Percentiles rank a stretch among this genome's conserved stretches.
phyloP scores from a whole-genome alignment of 2,113 vertebrate genomes.

The rabbit (Oryctolagus cuniculus) region mOryCun1.1 NC_091436.1:152287001-152287500 shows the following conservation, averaged over 20 bases:
- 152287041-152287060: background rate
- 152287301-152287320: background rate
- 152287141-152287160: too few species aligned
- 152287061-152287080: background rate
- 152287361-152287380: background rate
- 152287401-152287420: background rate
- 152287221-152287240: background rate
- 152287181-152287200: background rate
- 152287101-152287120: background rate
- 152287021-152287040: background rate
- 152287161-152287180: background rate
- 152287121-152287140: accelerated
- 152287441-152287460: background rate
- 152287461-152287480: background rate
- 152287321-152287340: background rate
- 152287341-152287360: background rate
- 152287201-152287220: background rate
- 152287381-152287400: background rate
- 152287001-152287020: background rate
- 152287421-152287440: background rate
- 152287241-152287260: background rate
- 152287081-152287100: too few species aligned
- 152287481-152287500: background rate
- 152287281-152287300: background rate
- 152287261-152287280: background rate